These are phyloP conservation scores for Polydrusus cervinus DNA, from an alignment of 2,888 invertebrate genomes.

Conservation along the genomic window DNA sequence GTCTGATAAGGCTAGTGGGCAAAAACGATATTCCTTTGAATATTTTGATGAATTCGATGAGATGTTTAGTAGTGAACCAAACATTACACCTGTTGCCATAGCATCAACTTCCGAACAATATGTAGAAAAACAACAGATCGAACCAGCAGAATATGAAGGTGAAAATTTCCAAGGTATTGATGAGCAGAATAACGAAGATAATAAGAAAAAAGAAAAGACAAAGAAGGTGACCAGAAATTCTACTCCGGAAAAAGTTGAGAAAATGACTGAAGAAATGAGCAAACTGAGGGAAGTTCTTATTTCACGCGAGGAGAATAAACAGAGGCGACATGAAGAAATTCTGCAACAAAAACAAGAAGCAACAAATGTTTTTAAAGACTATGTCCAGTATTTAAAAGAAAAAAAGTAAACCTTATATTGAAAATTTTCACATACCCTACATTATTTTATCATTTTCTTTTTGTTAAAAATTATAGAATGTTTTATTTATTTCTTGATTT, in stretches of 20 bases:
- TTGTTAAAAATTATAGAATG: too few relatives aligned
- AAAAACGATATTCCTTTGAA: conserved; percentile 27
- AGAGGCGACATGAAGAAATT: conserved; percentile 18
- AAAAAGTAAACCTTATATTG: not conserved
- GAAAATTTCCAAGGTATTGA: not conserved
- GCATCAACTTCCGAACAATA: conserved; percentile 13
- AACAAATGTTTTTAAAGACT: conserved; percentile 16
- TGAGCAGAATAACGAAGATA: not conserved
- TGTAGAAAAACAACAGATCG: not conserved
- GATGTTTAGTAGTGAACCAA: conserved; percentile 16
- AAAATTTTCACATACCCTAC: too few relatives aligned
- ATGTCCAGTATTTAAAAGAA: conserved; percentile 6
- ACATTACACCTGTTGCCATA: conserved; percentile 30
- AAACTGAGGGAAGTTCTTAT: conserved; percentile 1
- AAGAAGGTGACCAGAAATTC: not conserved
- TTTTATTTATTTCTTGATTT: too few relatives aligned
- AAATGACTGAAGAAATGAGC: conserved; percentile 5
- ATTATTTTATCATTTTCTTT: too few relatives aligned
- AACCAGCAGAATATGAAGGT: not conserved
- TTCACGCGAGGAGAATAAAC: conserved; percentile 7
- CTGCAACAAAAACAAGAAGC: conserved; percentile 10
- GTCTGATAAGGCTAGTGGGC: conserved; percentile 25
- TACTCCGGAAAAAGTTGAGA: conserved; percentile 4
- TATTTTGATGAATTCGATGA: conserved; percentile 33
- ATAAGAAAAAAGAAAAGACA: conserved; percentile 8